These are phyloP conservation scores for Mesitornis unicolor DNA, from an alignment of 2,113 vertebrate genomes.

Conservation along the genomic window DNA sequence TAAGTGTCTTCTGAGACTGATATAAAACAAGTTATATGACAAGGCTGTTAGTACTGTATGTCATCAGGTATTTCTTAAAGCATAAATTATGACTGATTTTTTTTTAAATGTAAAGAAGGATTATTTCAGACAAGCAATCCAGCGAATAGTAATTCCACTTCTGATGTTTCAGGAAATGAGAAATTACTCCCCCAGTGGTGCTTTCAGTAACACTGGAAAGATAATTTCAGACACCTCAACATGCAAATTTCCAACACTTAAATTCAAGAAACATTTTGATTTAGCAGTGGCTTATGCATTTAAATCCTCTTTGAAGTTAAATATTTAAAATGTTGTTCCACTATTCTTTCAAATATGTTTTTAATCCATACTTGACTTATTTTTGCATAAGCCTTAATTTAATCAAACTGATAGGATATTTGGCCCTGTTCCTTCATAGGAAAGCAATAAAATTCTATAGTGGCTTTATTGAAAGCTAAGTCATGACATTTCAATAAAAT, in stretches of 20 bases:
- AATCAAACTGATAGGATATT: background rate
- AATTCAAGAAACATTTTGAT: conserved; percentile 25
- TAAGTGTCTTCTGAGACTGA: conserved; percentile 45
- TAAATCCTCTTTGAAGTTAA: conserved; percentile 24
- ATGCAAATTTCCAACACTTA: conserved; percentile 26
- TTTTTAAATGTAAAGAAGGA: background rate
- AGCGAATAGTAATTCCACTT: conserved; percentile 28
- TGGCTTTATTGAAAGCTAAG: background rate
- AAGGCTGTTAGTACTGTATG: conserved; percentile 36
- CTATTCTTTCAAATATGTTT: background rate
- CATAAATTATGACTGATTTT: conserved; percentile 33
- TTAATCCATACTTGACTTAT: background rate
- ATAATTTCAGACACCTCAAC: conserved; percentile 27
- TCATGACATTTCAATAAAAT: background rate
- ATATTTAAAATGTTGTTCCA: background rate
- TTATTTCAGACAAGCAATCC: conserved; percentile 29
- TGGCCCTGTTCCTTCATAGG: background rate
- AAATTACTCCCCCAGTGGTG: background rate
- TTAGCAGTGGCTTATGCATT: background rate
- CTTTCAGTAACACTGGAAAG: conserved; percentile 17
- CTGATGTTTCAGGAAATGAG: conserved; percentile 48
- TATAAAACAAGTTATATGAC: conserved; percentile 53
- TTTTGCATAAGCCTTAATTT: background rate
- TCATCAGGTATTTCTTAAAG: conserved; percentile 53
- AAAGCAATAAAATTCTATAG: background rate